phyloP scores from a whole-genome alignment of 2,797 vertebrate species.

The Sebastes nivosus region DNA sequence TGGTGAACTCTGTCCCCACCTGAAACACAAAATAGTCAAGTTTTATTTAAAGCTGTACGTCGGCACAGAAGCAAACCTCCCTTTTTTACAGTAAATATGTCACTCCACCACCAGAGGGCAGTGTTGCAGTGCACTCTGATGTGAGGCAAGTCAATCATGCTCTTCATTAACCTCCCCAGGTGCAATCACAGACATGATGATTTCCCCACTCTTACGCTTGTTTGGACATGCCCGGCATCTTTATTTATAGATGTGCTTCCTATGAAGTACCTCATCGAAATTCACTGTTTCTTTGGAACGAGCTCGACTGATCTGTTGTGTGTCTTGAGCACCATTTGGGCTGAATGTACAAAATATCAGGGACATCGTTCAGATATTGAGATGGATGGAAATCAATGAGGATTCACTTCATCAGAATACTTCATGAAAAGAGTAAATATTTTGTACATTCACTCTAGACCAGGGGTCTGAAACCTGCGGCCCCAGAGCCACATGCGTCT shows the following conservation, averaged over 20 bases:
- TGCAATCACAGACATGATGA: conserved; percentile 24
- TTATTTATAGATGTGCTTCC: conserved; percentile 43
- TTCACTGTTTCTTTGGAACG: background rate
- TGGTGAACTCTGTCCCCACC: conserved; percentile 99
- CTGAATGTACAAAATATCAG: background rate
- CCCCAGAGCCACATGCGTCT: too few relatives aligned
- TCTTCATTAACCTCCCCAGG: conserved; percentile 26
- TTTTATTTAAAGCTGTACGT: background rate
- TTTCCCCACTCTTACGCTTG: conserved; percentile 36
- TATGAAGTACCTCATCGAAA: conserved; percentile 13
- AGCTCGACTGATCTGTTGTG: background rate
- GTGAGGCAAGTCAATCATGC: background rate
- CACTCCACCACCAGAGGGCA: conserved; percentile 56
- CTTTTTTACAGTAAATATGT: background rate
- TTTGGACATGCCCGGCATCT: conserved; percentile 27
- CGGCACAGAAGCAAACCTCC: background rate
- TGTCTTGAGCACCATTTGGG: background rate
- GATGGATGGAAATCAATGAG: background rate
- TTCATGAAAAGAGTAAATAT: background rate
- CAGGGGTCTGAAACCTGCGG: background rate
- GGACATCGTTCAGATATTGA: background rate
- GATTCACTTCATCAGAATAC: background rate
- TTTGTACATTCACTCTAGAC: background rate
- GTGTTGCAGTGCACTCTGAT: conserved; percentile 14
- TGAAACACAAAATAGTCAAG: conserved; percentile 64